Conservation (phyloP, 2,797 vertebrate genomes). For the Cottoperca gobio region DNA sequence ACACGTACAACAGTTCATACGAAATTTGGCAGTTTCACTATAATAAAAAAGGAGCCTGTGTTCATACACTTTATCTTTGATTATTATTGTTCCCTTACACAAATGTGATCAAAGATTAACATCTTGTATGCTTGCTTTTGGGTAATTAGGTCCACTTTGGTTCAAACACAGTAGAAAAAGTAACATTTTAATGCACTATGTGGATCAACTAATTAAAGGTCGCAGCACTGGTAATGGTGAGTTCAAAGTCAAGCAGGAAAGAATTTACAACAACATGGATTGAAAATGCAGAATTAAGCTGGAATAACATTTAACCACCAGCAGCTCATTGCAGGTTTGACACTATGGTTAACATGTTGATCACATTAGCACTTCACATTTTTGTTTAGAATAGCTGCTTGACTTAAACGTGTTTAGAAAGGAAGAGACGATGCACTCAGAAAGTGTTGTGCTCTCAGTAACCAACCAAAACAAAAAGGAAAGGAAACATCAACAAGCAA, state of each 20-base stretch:
- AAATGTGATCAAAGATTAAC: not conserved
- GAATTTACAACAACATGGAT: not conserved
- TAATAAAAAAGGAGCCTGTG: not conserved
- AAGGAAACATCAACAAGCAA: not conserved
- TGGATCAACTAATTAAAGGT: constrained; percentile 12
- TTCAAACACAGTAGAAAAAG: not conserved
- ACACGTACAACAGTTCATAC: constrained; percentile 26
- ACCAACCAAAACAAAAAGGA: not conserved
- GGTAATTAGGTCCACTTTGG: not conserved
- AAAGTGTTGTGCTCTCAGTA: not conserved
- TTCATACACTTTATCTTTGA: not conserved
- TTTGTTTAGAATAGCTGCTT: not conserved
- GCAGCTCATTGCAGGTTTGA: constrained; percentile 14
- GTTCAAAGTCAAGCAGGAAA: constrained; percentile 3
- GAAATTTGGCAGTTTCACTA: constrained; percentile 41
- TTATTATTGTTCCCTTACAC: not conserved
- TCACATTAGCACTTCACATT: not conserved
- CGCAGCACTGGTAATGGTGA: not conserved
- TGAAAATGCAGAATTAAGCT: not conserved
- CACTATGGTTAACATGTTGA: constrained; percentile 9
- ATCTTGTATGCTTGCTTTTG: not conserved
- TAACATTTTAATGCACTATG: constrained; percentile 10
- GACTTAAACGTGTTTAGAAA: not conserved
- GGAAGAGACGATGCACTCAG: not conserved
- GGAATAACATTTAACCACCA: not conserved